A percentile compares a stretch with the other conserved stretches of the same genome.
Conservation (phyloP, 2,113 vertebrate species). For the Pollachius pollachius region DNA sequence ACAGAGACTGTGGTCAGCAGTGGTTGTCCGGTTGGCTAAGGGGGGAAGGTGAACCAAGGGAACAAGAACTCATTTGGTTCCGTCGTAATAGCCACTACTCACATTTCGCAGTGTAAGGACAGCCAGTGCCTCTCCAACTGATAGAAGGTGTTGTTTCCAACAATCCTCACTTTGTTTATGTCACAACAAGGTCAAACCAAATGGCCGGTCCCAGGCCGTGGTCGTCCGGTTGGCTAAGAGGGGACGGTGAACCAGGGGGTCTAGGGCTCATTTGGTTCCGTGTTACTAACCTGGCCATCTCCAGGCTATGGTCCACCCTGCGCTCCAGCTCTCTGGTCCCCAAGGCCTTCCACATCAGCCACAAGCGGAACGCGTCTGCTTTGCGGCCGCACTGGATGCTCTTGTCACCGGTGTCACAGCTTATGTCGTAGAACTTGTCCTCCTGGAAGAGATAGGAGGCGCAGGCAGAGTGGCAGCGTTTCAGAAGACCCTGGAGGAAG, state of each 20-base stretch:
- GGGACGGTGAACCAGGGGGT: too few relatives aligned
- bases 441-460: constrained; percentile 84
- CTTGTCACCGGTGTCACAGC: constrained; percentile 84
- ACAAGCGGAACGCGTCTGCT: constrained; percentile 82
- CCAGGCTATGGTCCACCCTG: constrained; percentile 80
- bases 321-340: constrained; percentile 79
- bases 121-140: too few relatives aligned
- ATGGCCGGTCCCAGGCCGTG: too few relatives aligned
- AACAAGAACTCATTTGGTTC: not conserved
- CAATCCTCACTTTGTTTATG: too few relatives aligned
- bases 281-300: constrained; percentile 73
- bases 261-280: not conserved
- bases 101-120: too few relatives aligned
- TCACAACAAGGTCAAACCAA: too few relatives aligned
- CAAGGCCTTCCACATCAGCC: constrained; percentile 86
- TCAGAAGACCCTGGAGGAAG: constrained; percentile 50
- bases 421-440: constrained; percentile 82
- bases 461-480: constrained; percentile 58
- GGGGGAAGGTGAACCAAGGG: too few relatives aligned
- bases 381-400: constrained; percentile 85
- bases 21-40: too few relatives aligned
- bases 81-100: constrained; percentile 59
- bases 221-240: too few relatives aligned
- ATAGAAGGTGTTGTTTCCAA: too few relatives aligned
- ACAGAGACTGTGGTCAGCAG: too few relatives aligned